phyloP scores from a whole-genome alignment of 2,797 vertebrate genomes.

The Etheostoma nigrum region DNA sequence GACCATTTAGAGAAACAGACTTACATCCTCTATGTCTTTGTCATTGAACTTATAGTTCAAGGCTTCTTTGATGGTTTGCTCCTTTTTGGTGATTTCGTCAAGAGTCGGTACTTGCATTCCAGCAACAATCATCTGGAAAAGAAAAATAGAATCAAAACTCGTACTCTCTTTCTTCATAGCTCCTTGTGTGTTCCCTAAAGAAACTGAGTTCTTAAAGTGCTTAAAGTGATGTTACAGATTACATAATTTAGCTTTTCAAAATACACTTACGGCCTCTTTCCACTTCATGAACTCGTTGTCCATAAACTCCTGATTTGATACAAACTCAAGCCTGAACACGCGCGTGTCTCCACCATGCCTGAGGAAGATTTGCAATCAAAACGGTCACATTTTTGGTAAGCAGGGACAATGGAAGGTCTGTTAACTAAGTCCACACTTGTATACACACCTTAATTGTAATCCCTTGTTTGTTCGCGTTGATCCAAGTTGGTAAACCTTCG shows the following conservation, averaged over 20 bases:
- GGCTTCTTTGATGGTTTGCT: slow-evolving; percentile 98
- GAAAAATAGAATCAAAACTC: not conserved
- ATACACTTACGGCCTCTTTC: slow-evolving; percentile 95
- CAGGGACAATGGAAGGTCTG: not conserved
- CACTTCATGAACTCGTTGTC: slow-evolving; percentile 99
- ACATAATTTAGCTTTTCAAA: not conserved
- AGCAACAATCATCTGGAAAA: slow-evolving; percentile 93
- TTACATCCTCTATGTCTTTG: slow-evolving; percentile 98
- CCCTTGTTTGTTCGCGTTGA: slow-evolving; percentile 97
- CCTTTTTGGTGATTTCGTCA: slow-evolving; percentile 98
- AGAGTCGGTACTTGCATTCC: slow-evolving; percentile 97
- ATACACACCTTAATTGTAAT: slow-evolving; percentile 90
- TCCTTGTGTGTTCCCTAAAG: not conserved
- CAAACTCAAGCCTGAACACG: slow-evolving; percentile 97
- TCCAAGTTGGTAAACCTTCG: slow-evolving; percentile 97
- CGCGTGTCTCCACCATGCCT: slow-evolving; percentile 96
- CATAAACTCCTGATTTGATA: slow-evolving; percentile 99
- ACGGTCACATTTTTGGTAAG: not conserved
- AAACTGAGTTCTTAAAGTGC: not conserved
- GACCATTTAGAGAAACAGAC: slow-evolving; percentile 34
- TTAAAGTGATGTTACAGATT: not conserved
- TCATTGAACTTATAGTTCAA: slow-evolving; percentile 99
- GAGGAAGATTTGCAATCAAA: slow-evolving; percentile 51
- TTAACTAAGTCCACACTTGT: not conserved
- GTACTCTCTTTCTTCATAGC: not conserved